A percentile compares a stretch with the other conserved stretches of the same genome.
phyloP scores from a whole-genome alignment of 1,140 invertebrate species.

The Oncopeltus fasciatus region DNA sequence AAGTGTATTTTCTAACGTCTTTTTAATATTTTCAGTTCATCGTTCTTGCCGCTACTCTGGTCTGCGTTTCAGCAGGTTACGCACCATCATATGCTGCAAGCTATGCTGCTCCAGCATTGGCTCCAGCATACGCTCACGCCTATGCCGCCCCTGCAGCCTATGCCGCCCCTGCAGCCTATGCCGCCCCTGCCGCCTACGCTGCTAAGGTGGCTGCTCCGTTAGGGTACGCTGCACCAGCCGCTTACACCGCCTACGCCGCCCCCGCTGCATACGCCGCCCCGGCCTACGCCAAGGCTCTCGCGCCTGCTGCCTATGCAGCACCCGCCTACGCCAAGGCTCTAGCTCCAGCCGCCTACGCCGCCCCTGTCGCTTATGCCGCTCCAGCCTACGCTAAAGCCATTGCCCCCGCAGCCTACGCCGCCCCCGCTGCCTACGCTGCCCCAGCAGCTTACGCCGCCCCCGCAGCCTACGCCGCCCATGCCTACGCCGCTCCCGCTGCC shows the following conservation, averaged over 20 bases:
- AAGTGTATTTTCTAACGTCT: too few relatives aligned
- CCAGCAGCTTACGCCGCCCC: not conserved
- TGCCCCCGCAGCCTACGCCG: conserved; percentile 21
- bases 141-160: conserved; percentile 17
- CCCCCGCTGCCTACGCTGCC: conserved; percentile 20
- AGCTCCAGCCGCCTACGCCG: conserved; percentile 24
- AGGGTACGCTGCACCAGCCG: too few relatives aligned
- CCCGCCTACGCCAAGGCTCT: conserved; percentile 14
- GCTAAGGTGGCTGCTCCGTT: too few relatives aligned
- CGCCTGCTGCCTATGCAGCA: not conserved
- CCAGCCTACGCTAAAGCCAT: conserved; percentile 22
- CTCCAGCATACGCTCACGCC: not conserved
- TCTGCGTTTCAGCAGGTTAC: conserved; percentile 21
- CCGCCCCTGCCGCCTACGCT: conserved; percentile 24
- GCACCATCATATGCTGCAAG: conserved; percentile 12
- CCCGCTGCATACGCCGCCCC: not conserved
- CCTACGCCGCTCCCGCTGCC: conserved; percentile 20
- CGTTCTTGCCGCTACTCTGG: conserved; percentile 22
- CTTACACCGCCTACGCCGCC: conserved; percentile 23
- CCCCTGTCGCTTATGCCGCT: conserved; percentile 23
- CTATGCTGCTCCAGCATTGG: conserved; percentile 21
- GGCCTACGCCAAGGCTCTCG: not conserved
- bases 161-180: conserved; percentile 23
- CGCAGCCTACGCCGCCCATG: not conserved
- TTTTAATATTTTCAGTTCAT: conserved; percentile 23